Evolutionary conservation across 2,797 vertebrate genomes (phyloP).

Genomic region (Mallotus villosus): DNA sequence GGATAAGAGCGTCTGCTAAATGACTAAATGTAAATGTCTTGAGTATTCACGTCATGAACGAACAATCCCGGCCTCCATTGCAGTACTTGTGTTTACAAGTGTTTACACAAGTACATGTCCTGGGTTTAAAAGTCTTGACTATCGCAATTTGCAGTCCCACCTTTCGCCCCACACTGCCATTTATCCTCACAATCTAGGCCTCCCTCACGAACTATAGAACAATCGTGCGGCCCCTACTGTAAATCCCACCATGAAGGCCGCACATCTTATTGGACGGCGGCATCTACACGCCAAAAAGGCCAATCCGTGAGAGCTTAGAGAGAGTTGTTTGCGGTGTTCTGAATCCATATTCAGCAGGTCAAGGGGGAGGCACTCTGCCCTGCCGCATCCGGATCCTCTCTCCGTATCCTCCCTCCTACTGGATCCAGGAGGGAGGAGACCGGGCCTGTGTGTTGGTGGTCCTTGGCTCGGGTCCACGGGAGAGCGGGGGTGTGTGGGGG

Average conservation of each 20-base stretch:
- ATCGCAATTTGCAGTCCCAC: no score
- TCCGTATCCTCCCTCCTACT: not conserved
- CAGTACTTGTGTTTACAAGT: no score
- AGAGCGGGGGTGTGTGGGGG: not conserved
- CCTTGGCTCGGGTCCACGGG: slow-evolving; percentile 4
- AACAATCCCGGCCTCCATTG: not conserved
- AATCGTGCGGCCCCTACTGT: no score
- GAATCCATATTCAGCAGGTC: not conserved
- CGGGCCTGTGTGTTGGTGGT: slow-evolving; percentile 23
- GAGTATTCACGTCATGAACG: not conserved
- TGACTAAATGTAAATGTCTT: no score
- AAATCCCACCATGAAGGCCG: no score
- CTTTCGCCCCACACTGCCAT: no score
- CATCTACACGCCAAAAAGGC: not conserved
- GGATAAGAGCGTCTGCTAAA: no score
- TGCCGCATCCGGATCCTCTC: not conserved
- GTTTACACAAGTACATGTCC: no score
- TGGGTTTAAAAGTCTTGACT: not conserved
- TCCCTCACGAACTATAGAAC: no score
- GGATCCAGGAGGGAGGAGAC: not conserved
- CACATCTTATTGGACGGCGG: not conserved
- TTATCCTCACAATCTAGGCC: no score
- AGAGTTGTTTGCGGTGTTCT: not conserved
- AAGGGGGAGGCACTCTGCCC: not conserved
- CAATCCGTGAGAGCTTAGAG: not conserved